These are phyloP conservation scores for Catharus fuscescens DNA, from an alignment of 2,113 vertebrate genomes.

Conservation along the genomic window DNA sequence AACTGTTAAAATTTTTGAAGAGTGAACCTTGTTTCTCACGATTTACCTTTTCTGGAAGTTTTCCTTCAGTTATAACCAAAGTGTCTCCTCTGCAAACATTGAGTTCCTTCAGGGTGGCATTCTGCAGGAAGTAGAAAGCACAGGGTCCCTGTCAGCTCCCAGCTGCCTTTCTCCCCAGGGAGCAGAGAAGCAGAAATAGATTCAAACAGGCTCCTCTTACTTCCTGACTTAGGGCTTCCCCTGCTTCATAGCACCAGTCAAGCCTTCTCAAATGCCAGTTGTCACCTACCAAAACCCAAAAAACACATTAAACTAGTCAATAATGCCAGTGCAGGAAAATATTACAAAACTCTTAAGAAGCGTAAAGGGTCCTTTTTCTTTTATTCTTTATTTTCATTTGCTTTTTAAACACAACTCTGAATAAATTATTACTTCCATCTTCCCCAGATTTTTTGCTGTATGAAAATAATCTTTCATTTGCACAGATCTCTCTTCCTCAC, in stretches of 20 bases:
- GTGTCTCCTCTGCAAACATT: slow-evolving; percentile 87
- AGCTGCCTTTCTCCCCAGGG: not conserved
- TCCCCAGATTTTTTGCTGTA: not conserved
- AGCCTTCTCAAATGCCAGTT: slow-evolving; percentile 67
- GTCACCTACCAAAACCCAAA: slow-evolving; percentile 61
- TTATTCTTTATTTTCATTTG: not conserved
- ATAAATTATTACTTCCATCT: not conserved
- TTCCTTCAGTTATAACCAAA: slow-evolving; percentile 86
- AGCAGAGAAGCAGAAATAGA: not conserved
- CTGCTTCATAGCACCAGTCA: slow-evolving; percentile 42
- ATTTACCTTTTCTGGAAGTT: slow-evolving; percentile 82
- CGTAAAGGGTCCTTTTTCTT: not conserved
- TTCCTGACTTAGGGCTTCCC: slow-evolving; percentile 32
- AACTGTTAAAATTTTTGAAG: not conserved
- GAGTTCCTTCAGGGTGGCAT: slow-evolving; percentile 84
- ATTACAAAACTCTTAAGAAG: not conserved
- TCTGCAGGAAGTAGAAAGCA: slow-evolving; percentile 72
- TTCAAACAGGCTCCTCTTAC: not conserved
- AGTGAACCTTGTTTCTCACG: not conserved
- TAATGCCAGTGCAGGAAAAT: not conserved
- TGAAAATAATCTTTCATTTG: not conserved
- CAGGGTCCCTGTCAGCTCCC: not conserved
- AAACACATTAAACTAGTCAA: not conserved
- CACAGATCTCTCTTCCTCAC: not conserved
- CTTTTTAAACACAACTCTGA: not conserved